Conservation (phyloP, 2,113 vertebrate species). For the Takifugu bimaculatus region DNA sequence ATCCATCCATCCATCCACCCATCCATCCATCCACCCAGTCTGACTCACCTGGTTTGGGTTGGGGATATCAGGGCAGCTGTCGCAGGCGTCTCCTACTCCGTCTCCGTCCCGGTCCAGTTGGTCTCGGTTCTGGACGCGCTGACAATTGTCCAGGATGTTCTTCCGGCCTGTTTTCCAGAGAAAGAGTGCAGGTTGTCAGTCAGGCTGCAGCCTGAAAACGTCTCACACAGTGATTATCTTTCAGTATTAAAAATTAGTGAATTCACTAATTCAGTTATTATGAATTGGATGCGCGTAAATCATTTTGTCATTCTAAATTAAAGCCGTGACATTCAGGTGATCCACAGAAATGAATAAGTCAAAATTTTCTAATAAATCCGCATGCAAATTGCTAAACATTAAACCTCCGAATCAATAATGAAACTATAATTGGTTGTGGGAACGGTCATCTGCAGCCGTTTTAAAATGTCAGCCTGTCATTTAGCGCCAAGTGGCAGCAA, state of each 20-base stretch:
- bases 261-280: no score
- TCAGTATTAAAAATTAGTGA: no score
- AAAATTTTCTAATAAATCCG: no score
- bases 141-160: slow-evolving; percentile 96
- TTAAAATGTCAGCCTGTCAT: no score
- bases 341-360: not conserved
- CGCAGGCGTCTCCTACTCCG: slow-evolving; percentile 93
- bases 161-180: slow-evolving; percentile 78
- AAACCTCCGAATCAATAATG: no score
- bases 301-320: not conserved
- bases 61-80: slow-evolving; percentile 92
- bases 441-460: no score
- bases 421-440: no score
- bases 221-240: no score
- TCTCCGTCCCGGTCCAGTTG: slow-evolving; percentile 88
- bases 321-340: not conserved
- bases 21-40: not conserved
- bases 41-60: slow-evolving; percentile 92
- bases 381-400: no score
- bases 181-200: not conserved
- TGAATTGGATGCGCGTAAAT: no score
- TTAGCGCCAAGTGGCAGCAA: no score
- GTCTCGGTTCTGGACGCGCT: slow-evolving; percentile 83
- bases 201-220: not conserved
- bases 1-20: not conserved